Evolutionary conservation across 2,888 invertebrate genomes (phyloP).

Genomic region (Synanthedon myopaeformis): DNA sequence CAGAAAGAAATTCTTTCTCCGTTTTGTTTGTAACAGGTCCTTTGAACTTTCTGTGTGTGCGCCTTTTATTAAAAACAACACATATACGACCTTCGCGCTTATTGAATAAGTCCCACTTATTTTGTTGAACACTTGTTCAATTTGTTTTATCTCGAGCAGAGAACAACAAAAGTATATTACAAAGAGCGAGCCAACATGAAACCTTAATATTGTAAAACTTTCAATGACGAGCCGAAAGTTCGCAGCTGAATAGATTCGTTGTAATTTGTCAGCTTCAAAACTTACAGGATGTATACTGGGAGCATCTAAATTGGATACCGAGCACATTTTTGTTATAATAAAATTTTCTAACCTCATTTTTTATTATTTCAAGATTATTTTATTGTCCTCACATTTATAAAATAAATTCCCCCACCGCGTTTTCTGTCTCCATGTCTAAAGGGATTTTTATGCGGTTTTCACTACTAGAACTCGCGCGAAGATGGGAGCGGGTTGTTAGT

Average conservation of each 20-base stretch:
- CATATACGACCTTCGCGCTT: neutral
- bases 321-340: no score
- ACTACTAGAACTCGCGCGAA: no score
- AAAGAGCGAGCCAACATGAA: constrained; percentile 27
- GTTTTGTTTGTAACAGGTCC: neutral
- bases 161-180: constrained; percentile 30
- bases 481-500: no score
- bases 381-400: no score
- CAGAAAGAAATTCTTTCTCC: neutral
- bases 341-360: no score
- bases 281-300: constrained; percentile 7
- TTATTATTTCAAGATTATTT: no score
- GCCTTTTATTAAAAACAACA: neutral
- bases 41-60: neutral
- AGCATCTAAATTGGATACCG: neutral
- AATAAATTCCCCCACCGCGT: no score
- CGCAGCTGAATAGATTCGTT: constrained; percentile 20
- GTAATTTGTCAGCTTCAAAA: constrained; percentile 20
- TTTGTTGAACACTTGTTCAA: neutral
- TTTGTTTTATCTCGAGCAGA: constrained; percentile 8
- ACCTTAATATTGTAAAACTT: constrained; percentile 47
- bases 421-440: no score
- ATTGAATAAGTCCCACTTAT: neutral
- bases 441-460: no score
- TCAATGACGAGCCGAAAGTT: constrained; percentile 21